Evolutionary conservation across 2,888 invertebrate species (phyloP).

Genomic region (Choristoneura rosaceana): DNA sequence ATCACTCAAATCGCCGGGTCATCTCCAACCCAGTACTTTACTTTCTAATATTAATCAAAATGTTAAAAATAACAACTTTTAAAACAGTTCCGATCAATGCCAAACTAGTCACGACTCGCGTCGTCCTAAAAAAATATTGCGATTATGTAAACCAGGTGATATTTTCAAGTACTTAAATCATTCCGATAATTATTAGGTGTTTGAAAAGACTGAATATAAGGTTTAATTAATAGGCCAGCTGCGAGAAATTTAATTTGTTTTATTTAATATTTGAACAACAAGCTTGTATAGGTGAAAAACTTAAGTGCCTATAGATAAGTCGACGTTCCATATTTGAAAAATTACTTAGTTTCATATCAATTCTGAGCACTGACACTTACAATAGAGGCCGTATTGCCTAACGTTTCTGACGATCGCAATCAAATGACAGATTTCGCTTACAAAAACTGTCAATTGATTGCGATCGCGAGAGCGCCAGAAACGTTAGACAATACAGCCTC

Average conservation of each 20-base stretch:
- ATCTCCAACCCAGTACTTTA: conserved; percentile 25
- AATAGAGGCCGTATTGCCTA: no score
- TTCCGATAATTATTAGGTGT: not conserved
- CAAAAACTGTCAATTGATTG: no score
- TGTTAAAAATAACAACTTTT: conserved; percentile 26
- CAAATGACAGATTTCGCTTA: no score
- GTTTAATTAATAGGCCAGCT: not conserved
- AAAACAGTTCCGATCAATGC: conserved; percentile 18
- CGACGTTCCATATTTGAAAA: no score
- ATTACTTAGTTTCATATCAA: no score
- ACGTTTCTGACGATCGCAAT: no score
- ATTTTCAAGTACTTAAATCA: conserved; percentile 9
- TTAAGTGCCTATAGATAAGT: no score
- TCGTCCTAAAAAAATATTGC: not conserved
- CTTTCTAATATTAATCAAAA: conserved; percentile 23
- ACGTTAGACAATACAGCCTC: no score
- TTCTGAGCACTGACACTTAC: no score
- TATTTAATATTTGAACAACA: not conserved
- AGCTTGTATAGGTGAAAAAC: not conserved
- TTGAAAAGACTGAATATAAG: not conserved
- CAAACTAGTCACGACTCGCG: conserved; percentile 18
- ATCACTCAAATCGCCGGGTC: conserved; percentile 9
- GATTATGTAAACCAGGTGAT: conserved; percentile 7
- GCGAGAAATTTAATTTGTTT: not conserved
- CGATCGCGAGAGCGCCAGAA: no score